Conservation (phyloP, 1,140 invertebrate species). For the Fopius arisanus region DNA sequence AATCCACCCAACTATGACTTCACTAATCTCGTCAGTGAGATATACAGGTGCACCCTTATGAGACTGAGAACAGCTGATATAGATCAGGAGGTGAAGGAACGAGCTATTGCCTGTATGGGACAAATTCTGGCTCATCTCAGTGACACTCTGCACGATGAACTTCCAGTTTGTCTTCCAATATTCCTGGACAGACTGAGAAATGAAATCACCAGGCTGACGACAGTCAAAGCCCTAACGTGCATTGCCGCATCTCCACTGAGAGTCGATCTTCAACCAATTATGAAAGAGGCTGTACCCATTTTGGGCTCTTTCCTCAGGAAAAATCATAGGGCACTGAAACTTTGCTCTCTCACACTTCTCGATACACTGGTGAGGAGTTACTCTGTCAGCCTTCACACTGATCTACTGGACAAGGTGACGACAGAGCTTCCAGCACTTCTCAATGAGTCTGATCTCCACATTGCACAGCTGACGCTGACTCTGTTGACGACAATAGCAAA, state of each 20-base stretch:
- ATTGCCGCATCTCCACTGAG: constrained; percentile 89
- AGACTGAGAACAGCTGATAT: constrained; percentile 94
- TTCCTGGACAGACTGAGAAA: constrained; percentile 94
- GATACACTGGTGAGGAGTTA: constrained; percentile 92
- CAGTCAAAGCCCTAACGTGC: constrained; percentile 94
- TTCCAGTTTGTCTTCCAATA: constrained; percentile 88
- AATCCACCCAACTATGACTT: constrained; percentile 77
- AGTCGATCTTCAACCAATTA: constrained; percentile 86
- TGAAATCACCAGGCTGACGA: constrained; percentile 95
- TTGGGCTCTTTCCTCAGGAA: constrained; percentile 94
- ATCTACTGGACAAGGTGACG: constrained; percentile 80
- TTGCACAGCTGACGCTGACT: constrained; percentile 88
- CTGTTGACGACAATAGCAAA: constrained; percentile 80
- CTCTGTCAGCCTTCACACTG: constrained; percentile 73
- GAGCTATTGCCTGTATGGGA: constrained; percentile 96
- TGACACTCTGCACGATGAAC: constrained; percentile 77
- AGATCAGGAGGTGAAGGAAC: constrained; percentile 98
- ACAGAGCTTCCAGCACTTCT: constrained; percentile 88
- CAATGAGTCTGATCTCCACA: constrained; percentile 93
- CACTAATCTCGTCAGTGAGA: constrained; percentile 77
- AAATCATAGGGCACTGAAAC: constrained; percentile 94
- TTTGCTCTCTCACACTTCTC: constrained; percentile 88
- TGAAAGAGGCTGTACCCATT: constrained; percentile 89
- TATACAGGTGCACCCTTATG: constrained; percentile 87
- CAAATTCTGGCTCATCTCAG: constrained; percentile 93